phyloP scores from a whole-genome alignment of 2,888 invertebrate genomes.

The Nudaria mundana region DNA sequence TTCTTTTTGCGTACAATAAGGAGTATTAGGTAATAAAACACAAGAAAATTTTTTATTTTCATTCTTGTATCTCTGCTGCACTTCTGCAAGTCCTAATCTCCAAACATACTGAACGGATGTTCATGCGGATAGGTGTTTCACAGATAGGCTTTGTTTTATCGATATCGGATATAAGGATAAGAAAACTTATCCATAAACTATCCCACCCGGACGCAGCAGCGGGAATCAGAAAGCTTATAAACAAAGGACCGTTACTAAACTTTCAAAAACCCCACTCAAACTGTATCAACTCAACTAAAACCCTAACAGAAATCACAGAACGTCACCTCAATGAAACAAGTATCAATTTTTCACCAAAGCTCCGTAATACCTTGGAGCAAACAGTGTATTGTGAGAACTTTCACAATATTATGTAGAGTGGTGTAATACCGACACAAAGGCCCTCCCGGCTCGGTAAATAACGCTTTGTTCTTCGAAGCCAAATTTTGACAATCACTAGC shows the following conservation, averaged over 20 bases:
- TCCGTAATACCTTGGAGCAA: conserved; percentile 63
- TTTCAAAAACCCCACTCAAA: conserved; percentile 1
- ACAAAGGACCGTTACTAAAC: conserved; percentile 1
- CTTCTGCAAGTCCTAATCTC: no score
- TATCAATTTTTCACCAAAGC: conserved; percentile 56
- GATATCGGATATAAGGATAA: no score
- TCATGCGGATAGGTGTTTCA: no score
- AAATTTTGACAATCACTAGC: conserved; percentile 82
- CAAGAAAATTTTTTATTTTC: no score
- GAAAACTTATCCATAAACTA: no score
- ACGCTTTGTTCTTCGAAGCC: conserved; percentile 81
- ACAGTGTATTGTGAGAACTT: conserved; percentile 76
- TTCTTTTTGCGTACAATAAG: no score
- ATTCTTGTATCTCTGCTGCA: no score
- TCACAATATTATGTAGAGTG: conserved; percentile 81
- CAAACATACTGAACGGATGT: no score
- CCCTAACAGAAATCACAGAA: conserved; percentile 15
- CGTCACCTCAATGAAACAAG: conserved; percentile 50
- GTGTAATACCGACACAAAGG: conserved; percentile 79
- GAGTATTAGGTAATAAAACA: no score
- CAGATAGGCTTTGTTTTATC: no score
- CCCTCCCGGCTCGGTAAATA: conserved; percentile 76
- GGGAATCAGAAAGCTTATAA: no score
- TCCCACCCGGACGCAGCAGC: no score
- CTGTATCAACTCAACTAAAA: conserved; percentile 2